Evolutionary conservation across 2,888 invertebrate genomes (phyloP).

Genomic region (Agelastica alni): DNA sequence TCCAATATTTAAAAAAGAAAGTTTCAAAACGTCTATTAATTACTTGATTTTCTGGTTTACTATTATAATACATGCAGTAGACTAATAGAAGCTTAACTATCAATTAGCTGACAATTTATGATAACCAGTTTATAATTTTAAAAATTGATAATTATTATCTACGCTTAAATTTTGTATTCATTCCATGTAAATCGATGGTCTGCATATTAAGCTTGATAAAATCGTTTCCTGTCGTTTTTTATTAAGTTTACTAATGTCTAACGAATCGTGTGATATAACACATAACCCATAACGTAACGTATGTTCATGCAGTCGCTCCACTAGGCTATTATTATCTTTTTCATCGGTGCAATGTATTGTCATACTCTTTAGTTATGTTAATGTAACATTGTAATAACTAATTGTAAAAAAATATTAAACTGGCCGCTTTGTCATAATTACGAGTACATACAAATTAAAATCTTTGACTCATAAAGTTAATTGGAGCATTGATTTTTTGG

Average conservation of each 20-base stretch:
- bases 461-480: too few species aligned
- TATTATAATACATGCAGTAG: background rate
- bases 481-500: too few species aligned
- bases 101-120: background rate
- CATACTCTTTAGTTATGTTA: too few species aligned
- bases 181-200: background rate
- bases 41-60: too few species aligned
- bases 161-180: background rate
- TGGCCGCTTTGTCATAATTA: too few species aligned
- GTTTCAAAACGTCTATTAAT: too few species aligned
- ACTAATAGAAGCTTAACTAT: background rate
- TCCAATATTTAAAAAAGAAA: too few species aligned
- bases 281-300: too few species aligned
- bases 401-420: too few species aligned
- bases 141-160: background rate
- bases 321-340: constrained; percentile 1
- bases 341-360: background rate
- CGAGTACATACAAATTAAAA: too few species aligned
- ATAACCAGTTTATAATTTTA: background rate
- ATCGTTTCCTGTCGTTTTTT: background rate
- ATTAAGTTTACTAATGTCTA: background rate
- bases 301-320: background rate
- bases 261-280: background rate
- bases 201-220: constrained; percentile 4
- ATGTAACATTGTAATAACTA: too few species aligned